Base-by-base conservation (phyloP, 1,140 invertebrate genomes). In the Drosophila asahinai region DNA sequence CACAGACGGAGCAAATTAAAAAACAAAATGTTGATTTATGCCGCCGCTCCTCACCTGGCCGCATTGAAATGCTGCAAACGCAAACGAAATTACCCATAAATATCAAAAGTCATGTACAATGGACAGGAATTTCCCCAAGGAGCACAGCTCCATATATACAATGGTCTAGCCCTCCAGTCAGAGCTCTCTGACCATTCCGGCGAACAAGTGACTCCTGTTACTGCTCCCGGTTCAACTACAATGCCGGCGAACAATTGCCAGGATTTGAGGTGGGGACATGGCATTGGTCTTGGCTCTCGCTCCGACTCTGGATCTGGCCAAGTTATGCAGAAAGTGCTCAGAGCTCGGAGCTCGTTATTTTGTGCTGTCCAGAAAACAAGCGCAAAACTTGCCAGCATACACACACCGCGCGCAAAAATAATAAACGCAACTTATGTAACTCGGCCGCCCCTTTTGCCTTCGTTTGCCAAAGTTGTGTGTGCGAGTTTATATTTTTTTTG, bases 11-110 rank as follows among this genome's bases (percentile, higher is more conserved):
- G 81, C 81, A 89, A 89, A 89, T 86, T 89, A 89, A 89, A 89
- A 89, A 89, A 89, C 87, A 90, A 83, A 89, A 89, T 86, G 86
- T 90, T 89, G 86, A 89, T 89, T 89, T 89, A 89, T 89, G 86
- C 65, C 58, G 64, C 40, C 40, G 52, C 62, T 68, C 47, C 64
- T 81, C 79, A 83, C 81, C 81, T 83, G 61, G 51, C 48, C 72
- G 86, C 86, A 89, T 89, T 81, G 84, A 89, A 89, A 89, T 83
- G 83, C 84, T 89, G 86, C 81, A 78, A 80, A 89, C 74, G 73
- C 80, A 82, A 86, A 86, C 83, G 83, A 89, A 89, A 89, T 89
- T 89, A 89, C 86, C 86, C 86, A 89, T 89, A 89, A 89, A 89
- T 89, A 89, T 89, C 86, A 89, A 89, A 89, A 89, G 86, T 89